These are phyloP conservation scores for Hypena proboscidalis DNA, from an alignment of 2,888 invertebrate genomes.

Conservation along the genomic window DNA sequence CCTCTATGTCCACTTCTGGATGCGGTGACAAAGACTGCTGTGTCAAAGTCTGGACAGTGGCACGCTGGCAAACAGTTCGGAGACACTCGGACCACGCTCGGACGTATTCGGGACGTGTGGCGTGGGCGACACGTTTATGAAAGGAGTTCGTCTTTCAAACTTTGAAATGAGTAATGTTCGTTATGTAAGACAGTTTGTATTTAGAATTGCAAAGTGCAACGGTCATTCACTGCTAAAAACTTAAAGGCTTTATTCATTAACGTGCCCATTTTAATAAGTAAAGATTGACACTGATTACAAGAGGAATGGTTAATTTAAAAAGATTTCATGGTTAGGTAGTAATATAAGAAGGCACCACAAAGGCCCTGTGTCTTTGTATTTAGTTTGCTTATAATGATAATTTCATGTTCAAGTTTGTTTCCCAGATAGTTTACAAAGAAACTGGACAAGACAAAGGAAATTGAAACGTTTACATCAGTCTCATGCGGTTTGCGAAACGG, in stretches of 20 bases:
- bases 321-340: too few relatives aligned
- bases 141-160: conserved; percentile 30
- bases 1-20: too few relatives aligned
- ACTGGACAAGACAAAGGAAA: conserved; percentile 67
- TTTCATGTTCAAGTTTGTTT: neutral
- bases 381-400: too few relatives aligned
- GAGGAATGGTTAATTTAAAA: too few relatives aligned
- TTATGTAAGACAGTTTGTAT: conserved; percentile 19
- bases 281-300: too few relatives aligned
- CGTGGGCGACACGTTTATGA: conserved; percentile 67
- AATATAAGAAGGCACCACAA: too few relatives aligned
- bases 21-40: too few relatives aligned
- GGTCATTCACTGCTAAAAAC: too few relatives aligned
- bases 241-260: too few relatives aligned
- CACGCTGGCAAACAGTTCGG: conserved; percentile 41
- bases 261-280: too few relatives aligned
- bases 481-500: conserved; percentile 68
- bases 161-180: conserved; percentile 30
- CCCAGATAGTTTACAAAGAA: conserved; percentile 30
- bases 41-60: conserved; percentile 60
- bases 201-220: too few relatives aligned
- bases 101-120: conserved; percentile 48
- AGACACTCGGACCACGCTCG: conserved; percentile 14
- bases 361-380: too few relatives aligned
- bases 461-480: conserved; percentile 65